Conservation (phyloP, 2,888 invertebrate species). For the Drosophila mettleri region DNA sequence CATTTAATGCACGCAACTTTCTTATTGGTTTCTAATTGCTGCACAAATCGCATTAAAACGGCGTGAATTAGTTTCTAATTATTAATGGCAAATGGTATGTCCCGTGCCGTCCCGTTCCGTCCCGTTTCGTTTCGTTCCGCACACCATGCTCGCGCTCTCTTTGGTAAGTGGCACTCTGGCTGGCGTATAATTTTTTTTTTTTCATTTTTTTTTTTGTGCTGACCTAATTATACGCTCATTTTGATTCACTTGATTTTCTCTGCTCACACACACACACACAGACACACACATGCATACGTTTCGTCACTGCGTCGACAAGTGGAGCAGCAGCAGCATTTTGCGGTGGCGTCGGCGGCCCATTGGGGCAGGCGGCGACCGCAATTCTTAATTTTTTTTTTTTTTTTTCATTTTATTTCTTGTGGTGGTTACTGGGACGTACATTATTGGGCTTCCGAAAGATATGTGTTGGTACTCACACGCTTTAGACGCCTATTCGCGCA, state of each 20-base stretch:
- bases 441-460: slow-evolving; percentile 61
- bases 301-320: slow-evolving; percentile 80
- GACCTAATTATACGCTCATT: slow-evolving; percentile 84
- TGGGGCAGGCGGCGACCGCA: slow-evolving; percentile 74
- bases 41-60: slow-evolving; percentile 59
- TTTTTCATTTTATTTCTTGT: slow-evolving; percentile 49
- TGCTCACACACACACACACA: slow-evolving; percentile 63
- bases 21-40: slow-evolving; percentile 40
- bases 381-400: slow-evolving; percentile 42
- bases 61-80: slow-evolving; percentile 73
- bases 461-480: slow-evolving; percentile 51
- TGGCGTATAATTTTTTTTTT: slow-evolving; percentile 65
- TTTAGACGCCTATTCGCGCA: slow-evolving; percentile 31
- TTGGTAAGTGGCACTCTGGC: slow-evolving; percentile 77
- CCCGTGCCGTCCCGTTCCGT: slow-evolving; percentile 25
- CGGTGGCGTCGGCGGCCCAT: slow-evolving; percentile 45
- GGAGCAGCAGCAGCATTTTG: slow-evolving; percentile 69
- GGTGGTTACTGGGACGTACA: slow-evolving; percentile 78
- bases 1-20: slow-evolving; percentile 27
- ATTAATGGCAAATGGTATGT: slow-evolving; percentile 36
- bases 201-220: slow-evolving; percentile 72
- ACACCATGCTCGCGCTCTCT: slow-evolving; percentile 67
- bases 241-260: slow-evolving; percentile 80
- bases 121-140: slow-evolving; percentile 45
- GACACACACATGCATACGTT: slow-evolving; percentile 50